Percentiles rank a stretch among this genome's conserved stretches.
Evolutionary conservation across 1,140 invertebrate genomes (phyloP).

Genomic region (Onthophagus taurus): DNA sequence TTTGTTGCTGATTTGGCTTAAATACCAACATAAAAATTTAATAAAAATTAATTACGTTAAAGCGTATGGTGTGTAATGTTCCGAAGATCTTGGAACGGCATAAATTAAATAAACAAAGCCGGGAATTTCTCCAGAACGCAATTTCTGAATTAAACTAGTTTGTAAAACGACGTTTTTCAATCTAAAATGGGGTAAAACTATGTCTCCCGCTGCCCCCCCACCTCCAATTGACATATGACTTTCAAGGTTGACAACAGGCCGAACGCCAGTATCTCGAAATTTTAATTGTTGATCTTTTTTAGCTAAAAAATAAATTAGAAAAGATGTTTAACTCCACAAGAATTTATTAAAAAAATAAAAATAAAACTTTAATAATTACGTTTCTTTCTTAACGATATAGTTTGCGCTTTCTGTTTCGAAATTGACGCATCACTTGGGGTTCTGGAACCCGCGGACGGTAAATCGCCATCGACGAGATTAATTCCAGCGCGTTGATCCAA

Average conservation of each 20-base stretch:
- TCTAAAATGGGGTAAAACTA: conserved; percentile 22
- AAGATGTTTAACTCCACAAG: neutral
- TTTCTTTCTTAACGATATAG: neutral
- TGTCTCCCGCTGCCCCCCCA: neutral
- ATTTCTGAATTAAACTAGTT: conserved; percentile 44
- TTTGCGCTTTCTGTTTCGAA: neutral
- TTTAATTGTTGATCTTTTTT: neutral
- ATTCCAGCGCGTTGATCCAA: conserved; percentile 2
- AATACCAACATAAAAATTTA: neutral
- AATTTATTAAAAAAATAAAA: neutral
- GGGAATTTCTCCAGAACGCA: conserved; percentile 40
- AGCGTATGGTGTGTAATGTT: conserved; percentile 59
- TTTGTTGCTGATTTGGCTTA: too few species aligned
- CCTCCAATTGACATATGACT: neutral
- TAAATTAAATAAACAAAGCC: conserved; percentile 61
- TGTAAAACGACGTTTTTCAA: conserved; percentile 38
- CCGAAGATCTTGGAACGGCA: conserved; percentile 53
- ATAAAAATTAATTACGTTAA: conserved; percentile 40
- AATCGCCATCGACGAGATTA: too few species aligned
- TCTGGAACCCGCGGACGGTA: too few species aligned
- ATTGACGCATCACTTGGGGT: neutral
- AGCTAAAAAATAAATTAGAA: conserved; percentile 1
- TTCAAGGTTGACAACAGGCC: too few species aligned
- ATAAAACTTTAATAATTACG: neutral
- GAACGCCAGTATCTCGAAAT: conserved; percentile 4